Conservation (phyloP, 2,113 vertebrate genomes). For the Dolichotis patagonum region DNA sequence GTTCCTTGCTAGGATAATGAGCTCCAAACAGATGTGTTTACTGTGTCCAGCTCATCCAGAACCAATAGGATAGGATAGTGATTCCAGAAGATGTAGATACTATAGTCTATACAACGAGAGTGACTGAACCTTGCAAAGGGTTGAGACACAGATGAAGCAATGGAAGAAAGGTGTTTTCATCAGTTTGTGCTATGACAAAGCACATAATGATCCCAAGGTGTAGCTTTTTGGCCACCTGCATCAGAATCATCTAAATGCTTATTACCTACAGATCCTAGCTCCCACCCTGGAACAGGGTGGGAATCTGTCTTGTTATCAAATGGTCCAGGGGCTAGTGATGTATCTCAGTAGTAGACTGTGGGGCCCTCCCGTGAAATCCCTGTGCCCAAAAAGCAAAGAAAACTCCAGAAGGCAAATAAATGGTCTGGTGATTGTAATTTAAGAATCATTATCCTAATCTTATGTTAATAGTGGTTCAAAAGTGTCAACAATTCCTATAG, state of each 20-base stretch:
- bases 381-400: background rate
- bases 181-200: background rate
- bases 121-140: background rate
- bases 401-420: background rate
- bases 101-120: background rate
- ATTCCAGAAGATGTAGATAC: background rate
- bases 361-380: background rate
- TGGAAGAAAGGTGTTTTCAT: background rate
- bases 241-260: background rate
- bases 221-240: background rate
- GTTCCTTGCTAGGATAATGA: background rate
- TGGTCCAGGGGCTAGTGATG: too few relatives aligned
- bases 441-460: background rate
- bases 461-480: background rate
- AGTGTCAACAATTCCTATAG: background rate
- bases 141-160: background rate
- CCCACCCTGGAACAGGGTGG: background rate
- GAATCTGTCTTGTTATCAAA: background rate
- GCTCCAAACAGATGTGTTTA: too few relatives aligned
- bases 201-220: background rate
- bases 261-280: background rate
- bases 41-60: background rate
- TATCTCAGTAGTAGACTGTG: background rate
- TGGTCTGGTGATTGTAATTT: background rate
- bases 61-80: background rate